A percentile compares a stretch with the other conserved stretches of the same genome.
Evolutionary conservation across 2,888 invertebrate species (phyloP).

Genomic region (Eristalinus sepulchralis): DNA sequence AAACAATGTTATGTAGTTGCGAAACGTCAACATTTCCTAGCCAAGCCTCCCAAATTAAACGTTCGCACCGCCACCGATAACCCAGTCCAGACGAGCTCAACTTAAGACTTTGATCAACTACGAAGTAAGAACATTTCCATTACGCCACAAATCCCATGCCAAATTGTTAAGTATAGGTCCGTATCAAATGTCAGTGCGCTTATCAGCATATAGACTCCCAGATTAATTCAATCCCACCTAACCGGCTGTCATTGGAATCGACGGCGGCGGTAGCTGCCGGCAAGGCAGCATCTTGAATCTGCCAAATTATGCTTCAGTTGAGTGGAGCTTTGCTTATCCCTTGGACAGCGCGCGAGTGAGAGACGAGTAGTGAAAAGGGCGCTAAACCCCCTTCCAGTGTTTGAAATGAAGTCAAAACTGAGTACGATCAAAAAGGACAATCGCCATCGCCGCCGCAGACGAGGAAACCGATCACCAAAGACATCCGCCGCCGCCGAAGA

Average conservation of each 20-base stretch:
- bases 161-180: slow-evolving; percentile 30
- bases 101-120: slow-evolving; percentile 23
- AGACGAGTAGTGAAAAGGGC: not conserved
- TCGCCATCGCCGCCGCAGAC: not conserved
- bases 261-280: not conserved
- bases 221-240: slow-evolving; percentile 22
- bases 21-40: not conserved
- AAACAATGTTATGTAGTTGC: not conserved
- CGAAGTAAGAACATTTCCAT: not conserved
- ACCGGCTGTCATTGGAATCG: slow-evolving; percentile 17
- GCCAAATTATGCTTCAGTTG: not conserved
- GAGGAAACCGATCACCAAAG: not conserved
- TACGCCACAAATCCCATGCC: slow-evolving; percentile 9
- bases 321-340: not conserved
- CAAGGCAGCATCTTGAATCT: not conserved
- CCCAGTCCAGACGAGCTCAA: not conserved
- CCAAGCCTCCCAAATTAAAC: slow-evolving; percentile 25
- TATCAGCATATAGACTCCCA: slow-evolving; percentile 15
- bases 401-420: slow-evolving; percentile 2
- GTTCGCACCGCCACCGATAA: not conserved
- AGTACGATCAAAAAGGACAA: slow-evolving; percentile 1
- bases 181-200: slow-evolving; percentile 24
- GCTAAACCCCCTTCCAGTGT: not conserved
- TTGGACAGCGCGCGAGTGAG: slow-evolving; percentile 21
- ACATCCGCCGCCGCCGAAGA: not conserved